Base-by-base conservation (phyloP, 2,888 invertebrate genomes). In the Eucriotettix oculatus region DNA sequence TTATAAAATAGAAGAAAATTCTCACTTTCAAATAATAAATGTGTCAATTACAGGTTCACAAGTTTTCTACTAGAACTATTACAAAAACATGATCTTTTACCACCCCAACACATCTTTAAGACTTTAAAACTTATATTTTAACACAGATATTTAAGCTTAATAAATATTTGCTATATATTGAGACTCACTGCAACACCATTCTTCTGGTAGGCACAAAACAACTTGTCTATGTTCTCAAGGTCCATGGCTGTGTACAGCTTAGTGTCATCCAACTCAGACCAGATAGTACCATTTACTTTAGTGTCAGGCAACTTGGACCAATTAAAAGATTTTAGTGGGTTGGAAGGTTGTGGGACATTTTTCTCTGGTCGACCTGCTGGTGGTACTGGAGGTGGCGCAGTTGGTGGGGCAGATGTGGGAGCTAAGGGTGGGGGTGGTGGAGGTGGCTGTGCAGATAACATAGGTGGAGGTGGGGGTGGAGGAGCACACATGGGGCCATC, bases 221-320 rank as follows among this genome's bases (percentile, higher is more conserved):
- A 84, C 72, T 86, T 89, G 70, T 96, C 96, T 64, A 97, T 93
- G 52, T 87, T 86, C 66, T 90, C 87, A 63, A 97, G 77, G 71
- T 96, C 95, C 80, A 97, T 88, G 1, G 87, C 84, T 65, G 87
- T 87, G 73, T 96, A 98, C 65, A 96, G 76, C 72, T 92, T 92
- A 0, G 88, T 84, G 69, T 98, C 97, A 68, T 96, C 95, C 58
- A 98, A 71, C 69, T 93, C 92, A 66, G 87, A 89, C 96, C 97
- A 98, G 63, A 98, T 87, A 0, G 97, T 97, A 11, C 95, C 96
- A 10, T 86, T 85, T 1, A 97, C 78, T 71, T 94, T 93, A 52
- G 86, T 82, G 67, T 95, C 94, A 0, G 95, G 92, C 62, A 96
- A 78, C 72, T 93, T 96, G 58, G 91, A 90, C 98, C 98, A 98